These are phyloP conservation scores for Zaprionus africanus DNA, from an alignment of 1,140 invertebrate genomes.

Conservation along the genomic window DNA sequence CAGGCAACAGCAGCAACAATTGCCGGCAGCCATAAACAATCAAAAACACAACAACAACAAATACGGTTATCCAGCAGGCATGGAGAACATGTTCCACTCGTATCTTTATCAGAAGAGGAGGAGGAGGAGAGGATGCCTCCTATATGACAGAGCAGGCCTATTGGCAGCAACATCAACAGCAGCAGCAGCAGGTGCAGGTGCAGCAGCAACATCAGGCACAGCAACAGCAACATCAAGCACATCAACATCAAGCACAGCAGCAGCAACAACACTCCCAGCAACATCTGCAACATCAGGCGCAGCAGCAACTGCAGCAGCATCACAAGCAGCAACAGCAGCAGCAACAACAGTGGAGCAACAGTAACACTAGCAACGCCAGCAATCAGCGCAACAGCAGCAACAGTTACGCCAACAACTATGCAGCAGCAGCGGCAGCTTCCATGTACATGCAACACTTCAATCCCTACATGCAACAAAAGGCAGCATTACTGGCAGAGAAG, in stretches of 20 bases:
- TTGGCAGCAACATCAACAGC: constrained; percentile 67
- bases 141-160: constrained; percentile 68
- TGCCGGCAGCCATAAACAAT: constrained; percentile 64
- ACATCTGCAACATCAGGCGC: constrained; percentile 48
- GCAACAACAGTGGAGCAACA: constrained; percentile 51
- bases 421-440: constrained; percentile 67
- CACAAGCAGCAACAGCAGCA: constrained; percentile 52
- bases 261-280: constrained; percentile 24
- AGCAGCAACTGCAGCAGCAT: constrained; percentile 54
- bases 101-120: constrained; percentile 71
- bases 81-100: constrained; percentile 78
- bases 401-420: constrained; percentile 71
- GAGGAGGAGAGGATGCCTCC: constrained; percentile 15
- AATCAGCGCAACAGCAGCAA: constrained; percentile 32
- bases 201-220: constrained; percentile 35
- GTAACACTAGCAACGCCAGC: constrained; percentile 7
- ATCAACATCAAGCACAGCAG: constrained; percentile 51
- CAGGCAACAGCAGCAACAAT: constrained; percentile 49
- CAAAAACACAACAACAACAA: constrained; percentile 68
- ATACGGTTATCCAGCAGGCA: constrained; percentile 66
- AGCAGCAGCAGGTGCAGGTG: constrained; percentile 52
- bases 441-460: constrained; percentile 81
- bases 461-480: constrained; percentile 77
- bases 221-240: constrained; percentile 37
- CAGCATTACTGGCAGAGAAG: constrained; percentile 67